Evolutionary conservation across 2,113 vertebrate species (phyloP), one percentile per base, ranked within the genome.

Genomic region (Anoura caudifer): DNA sequence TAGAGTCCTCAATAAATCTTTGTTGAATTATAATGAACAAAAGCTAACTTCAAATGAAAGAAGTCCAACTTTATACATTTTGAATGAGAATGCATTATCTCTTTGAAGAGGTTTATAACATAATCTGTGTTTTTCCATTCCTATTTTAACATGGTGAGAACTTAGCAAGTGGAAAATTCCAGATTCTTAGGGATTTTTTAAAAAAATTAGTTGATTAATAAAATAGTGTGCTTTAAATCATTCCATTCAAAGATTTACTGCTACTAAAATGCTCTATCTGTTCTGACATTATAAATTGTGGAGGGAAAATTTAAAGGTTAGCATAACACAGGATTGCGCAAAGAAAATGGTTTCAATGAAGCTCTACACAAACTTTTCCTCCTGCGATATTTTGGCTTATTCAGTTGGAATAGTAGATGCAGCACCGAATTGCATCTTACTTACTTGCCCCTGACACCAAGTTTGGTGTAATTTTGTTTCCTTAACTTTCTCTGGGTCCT

Each of bases 71-170:
- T 65, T 13, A 92, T 16, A 90, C 33, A 89, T 81, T 87, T 85
- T 92, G n/a, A 91, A 87, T 90, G 75, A 38, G 38, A 92, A 76
- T 56, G 1, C 50, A 83, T 94, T 75, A 52, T 97, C 96, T 97
- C 81, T 90, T 38, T 54, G 31, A 91, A 96, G 81, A 86, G 2
- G 14, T 69, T 97, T 82, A 91, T 65, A 63, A 75, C 91, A 52
- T 81, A 96, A 80, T 73, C 83, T 97, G 97, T 98, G 95, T 84
- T 98, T 98, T 98, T 96, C 97, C 98, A 91, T 69, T 94, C 65
- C 96, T 87, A 77, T 70, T 76, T 96, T 83, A 95, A 87, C 41
- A 41, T 67, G 63, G 50, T 56, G 31, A 85, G 47, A 96, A 72
- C 73, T 67, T 84, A 24, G n/a, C 63, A 94, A 95, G 36, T 96